These are phyloP conservation scores for Poeciliopsis turrubarensis DNA, from an alignment of 2,113 vertebrate genomes.

Conservation along the genomic window DNA sequence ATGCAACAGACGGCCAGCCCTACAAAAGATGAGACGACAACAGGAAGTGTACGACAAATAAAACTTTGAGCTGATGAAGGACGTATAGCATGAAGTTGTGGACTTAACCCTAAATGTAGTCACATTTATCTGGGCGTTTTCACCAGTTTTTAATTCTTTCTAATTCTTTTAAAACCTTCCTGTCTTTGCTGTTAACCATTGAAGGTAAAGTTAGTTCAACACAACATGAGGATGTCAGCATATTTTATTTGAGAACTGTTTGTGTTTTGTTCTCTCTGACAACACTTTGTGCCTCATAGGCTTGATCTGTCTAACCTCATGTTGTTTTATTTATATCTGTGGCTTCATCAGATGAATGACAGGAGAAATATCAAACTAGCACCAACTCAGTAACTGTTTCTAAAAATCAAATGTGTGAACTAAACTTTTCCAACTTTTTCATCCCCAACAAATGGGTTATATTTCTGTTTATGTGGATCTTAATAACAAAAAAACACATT, in stretches of 20 bases:
- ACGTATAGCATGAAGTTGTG: not conserved
- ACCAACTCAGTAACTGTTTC: not conserved
- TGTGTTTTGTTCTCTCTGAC: slow-evolving; percentile 19
- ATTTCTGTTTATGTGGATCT: not conserved
- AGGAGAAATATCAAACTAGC: slow-evolving; percentile 4
- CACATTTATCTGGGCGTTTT: slow-evolving; percentile 31
- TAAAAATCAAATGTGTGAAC: not conserved
- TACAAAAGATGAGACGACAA: slow-evolving; percentile 4
- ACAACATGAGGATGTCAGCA: slow-evolving; percentile 2
- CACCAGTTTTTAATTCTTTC: slow-evolving; percentile 30
- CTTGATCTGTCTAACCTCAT: slow-evolving; percentile 29
- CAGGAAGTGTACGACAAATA: not conserved
- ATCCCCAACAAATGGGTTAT: not conserved
- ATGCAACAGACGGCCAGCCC: not conserved
- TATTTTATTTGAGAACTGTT: slow-evolving; percentile 26
- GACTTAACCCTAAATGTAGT: slow-evolving; percentile 19
- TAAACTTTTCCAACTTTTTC: not conserved
- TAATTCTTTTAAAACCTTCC: slow-evolving; percentile 32
- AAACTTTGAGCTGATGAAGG: not conserved
- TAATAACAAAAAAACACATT: not conserved
- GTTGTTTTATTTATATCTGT: not conserved
- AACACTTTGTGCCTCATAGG: slow-evolving; percentile 49
- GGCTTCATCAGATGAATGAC: not conserved
- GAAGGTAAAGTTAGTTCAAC: not conserved
- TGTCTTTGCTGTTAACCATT: slow-evolving; percentile 9